Percentiles rank a stretch among this genome's conserved stretches.
phyloP scores from a whole-genome alignment of 2,797 vertebrate genomes.

The Pogonophryne albipinna region DNA sequence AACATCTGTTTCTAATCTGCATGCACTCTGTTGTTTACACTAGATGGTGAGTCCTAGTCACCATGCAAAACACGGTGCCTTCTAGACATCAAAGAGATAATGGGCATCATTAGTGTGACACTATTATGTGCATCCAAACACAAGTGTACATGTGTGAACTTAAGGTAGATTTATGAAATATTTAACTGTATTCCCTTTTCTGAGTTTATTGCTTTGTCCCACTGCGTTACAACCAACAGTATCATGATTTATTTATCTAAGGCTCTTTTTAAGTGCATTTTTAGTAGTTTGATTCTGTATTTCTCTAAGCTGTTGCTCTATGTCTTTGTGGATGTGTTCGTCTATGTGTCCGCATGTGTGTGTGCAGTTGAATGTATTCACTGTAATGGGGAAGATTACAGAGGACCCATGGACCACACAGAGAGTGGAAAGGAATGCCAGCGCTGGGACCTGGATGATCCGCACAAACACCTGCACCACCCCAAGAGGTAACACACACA shows the following conservation, averaged over 20 bases:
- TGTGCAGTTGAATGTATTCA: constrained; percentile 93
- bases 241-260: neutral
- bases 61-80: constrained; percentile 40
- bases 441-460: constrained; percentile 95
- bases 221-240: neutral
- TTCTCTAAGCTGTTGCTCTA: constrained; percentile 24
- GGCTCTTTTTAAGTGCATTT: neutral
- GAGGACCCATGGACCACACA: constrained; percentile 97
- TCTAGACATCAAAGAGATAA: constrained; percentile 45
- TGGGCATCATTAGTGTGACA: constrained; percentile 30
- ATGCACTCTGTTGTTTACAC: constrained; percentile 73
- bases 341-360: neutral
- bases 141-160: constrained; percentile 20
- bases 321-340: constrained; percentile 25
- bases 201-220: constrained; percentile 2
- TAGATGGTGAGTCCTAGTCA: constrained; percentile 58
- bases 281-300: constrained; percentile 7
- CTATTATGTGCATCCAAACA: constrained; percentile 13
- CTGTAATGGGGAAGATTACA: constrained; percentile 96
- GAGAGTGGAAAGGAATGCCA: constrained; percentile 96
- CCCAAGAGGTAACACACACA: constrained; percentile 88
- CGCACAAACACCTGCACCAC: constrained; percentile 94
- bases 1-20: constrained; percentile 83
- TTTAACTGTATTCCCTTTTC: neutral
- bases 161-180: neutral